A percentile compares a stretch with the other conserved stretches of the same genome.
Conservation (phyloP, 2,797 vertebrate genomes). For the Apogon talboti region DNA sequence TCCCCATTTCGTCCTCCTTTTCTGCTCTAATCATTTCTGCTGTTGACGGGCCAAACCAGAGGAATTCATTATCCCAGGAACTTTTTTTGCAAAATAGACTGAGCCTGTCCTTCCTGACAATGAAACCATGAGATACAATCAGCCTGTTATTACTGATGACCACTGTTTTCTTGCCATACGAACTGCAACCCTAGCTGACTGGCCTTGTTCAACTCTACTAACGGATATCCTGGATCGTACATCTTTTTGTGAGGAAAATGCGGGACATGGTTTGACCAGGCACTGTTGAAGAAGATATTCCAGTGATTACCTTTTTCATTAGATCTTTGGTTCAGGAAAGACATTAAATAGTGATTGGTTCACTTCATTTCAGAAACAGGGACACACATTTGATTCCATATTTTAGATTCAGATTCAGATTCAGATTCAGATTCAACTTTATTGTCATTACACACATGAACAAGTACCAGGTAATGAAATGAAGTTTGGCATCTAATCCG, state of each 20-base stretch:
- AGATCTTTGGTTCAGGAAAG: constrained; percentile 5
- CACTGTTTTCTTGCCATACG: constrained; percentile 28
- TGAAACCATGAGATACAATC: constrained; percentile 39
- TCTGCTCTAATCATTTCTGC: constrained; percentile 51
- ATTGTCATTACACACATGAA: too few relatives aligned
- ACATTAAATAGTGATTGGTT: neutral
- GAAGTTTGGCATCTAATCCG: too few relatives aligned
- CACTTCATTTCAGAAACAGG: neutral
- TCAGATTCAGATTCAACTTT: too few relatives aligned
- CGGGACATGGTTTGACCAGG: neutral
- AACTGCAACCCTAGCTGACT: constrained; percentile 15
- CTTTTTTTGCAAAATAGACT: constrained; percentile 38
- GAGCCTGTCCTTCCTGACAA: constrained; percentile 45
- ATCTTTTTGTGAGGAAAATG: neutral
- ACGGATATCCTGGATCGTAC: neutral
- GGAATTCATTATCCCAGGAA: constrained; percentile 69
- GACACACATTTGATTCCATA: neutral
- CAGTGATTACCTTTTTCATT: neutral
- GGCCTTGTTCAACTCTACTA: neutral
- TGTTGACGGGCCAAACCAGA: constrained; percentile 65
- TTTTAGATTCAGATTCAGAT: too few relatives aligned
- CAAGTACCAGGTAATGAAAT: too few relatives aligned
- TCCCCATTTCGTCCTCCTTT: constrained; percentile 39
- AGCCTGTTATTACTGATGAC: constrained; percentile 41
- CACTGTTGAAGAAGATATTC: neutral